Evolutionary conservation across 2,113 vertebrate genomes (phyloP).

Genomic region (Boulengeromyrus knoepffleri): DNA sequence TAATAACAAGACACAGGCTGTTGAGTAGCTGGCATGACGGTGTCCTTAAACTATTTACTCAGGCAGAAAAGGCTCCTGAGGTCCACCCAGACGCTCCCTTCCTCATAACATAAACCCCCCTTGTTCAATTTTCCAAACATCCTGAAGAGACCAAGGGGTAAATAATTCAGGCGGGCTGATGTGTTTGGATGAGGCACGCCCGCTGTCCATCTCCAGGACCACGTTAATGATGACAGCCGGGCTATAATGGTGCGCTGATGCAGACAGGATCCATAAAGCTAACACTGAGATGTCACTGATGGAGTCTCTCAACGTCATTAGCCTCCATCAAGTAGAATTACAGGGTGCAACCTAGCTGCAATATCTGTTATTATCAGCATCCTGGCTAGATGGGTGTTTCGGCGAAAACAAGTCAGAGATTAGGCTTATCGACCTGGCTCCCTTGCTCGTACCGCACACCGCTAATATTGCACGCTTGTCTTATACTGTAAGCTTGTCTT

Average conservation of each 20-base stretch:
- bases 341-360: constrained; percentile 42
- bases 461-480: neutral
- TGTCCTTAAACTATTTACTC: constrained; percentile 44
- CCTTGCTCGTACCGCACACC: neutral
- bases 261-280: constrained; percentile 55
- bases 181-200: constrained; percentile 52
- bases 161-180: constrained; percentile 54
- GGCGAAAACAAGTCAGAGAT: constrained; percentile 35
- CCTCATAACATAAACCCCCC: constrained; percentile 39
- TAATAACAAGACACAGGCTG: constrained; percentile 25
- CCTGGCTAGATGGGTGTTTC: constrained; percentile 23
- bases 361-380: constrained; percentile 42
- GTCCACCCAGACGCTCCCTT: neutral
- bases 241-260: constrained; percentile 48
- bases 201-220: constrained; percentile 50
- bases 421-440: constrained; percentile 12
- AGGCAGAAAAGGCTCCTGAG: constrained; percentile 38
- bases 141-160: constrained; percentile 39
- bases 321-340: constrained; percentile 59
- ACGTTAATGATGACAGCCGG: constrained; percentile 55
- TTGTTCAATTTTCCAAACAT: constrained; percentile 28
- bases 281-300: constrained; percentile 52
- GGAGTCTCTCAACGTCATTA: constrained; percentile 54
- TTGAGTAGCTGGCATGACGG: neutral
- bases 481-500: neutral